phyloP scores from a whole-genome alignment of 2,113 vertebrate species.

The Pituophis catenifer region DNA sequence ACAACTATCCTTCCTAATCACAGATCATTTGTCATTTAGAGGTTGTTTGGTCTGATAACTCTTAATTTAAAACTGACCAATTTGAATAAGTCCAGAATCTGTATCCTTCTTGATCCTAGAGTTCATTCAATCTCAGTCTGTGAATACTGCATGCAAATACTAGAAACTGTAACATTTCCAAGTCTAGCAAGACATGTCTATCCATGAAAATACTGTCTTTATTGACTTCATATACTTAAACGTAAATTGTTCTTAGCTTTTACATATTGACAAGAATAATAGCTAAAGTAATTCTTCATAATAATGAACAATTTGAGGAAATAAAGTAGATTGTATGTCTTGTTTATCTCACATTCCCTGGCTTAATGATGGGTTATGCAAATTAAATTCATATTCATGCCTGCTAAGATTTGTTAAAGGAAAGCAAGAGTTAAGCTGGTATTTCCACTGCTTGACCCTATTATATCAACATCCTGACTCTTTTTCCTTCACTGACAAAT shows the following conservation, averaged over 20 bases:
- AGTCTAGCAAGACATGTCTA: background rate
- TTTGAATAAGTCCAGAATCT: background rate
- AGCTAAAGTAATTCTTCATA: slow-evolving; percentile 75
- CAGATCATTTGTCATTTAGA: background rate
- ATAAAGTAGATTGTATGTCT: slow-evolving; percentile 75
- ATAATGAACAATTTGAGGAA: slow-evolving; percentile 75
- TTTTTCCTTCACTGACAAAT: slow-evolving; percentile 60
- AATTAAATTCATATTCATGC: slow-evolving; percentile 68
- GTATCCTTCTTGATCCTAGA: background rate
- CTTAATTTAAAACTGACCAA: background rate
- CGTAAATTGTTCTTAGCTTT: slow-evolving; percentile 70
- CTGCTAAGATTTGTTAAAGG: slow-evolving; percentile 56
- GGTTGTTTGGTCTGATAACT: background rate
- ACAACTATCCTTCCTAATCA: background rate
- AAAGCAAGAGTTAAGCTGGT: slow-evolving; percentile 62
- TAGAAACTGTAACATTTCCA: background rate
- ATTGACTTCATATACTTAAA: slow-evolving; percentile 62
- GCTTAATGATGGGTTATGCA: slow-evolving; percentile 70
- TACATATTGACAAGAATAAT: slow-evolving; percentile 73
- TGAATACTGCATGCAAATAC: background rate
- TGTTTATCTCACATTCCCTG: slow-evolving; percentile 72
- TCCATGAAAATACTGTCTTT: background rate
- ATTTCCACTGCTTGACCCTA: slow-evolving; percentile 59
- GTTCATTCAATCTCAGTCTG: background rate
- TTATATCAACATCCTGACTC: slow-evolving; percentile 59